Conservation (phyloP, 2,888 invertebrate species). For the Metopia argyrocephala region DNA sequence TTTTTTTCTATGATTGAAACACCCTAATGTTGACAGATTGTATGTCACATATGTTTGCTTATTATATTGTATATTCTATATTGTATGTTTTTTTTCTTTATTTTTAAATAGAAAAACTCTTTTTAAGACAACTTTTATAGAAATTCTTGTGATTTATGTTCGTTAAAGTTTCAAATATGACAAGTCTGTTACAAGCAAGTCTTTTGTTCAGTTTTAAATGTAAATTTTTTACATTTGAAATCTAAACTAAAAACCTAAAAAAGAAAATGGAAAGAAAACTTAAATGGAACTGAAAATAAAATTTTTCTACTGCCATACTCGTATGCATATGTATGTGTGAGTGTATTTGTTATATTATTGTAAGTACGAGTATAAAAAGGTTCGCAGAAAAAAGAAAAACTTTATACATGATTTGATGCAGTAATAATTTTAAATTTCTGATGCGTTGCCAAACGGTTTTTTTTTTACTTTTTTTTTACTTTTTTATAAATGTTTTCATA, state of each 20-base stretch:
- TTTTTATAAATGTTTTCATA: neutral
- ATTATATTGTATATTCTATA: too few species aligned
- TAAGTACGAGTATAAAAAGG: neutral
- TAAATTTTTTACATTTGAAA: slow-evolving; percentile 7
- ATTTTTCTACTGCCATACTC: neutral
- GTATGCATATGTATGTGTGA: neutral
- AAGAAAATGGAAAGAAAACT: neutral
- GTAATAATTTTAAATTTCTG: slow-evolving; percentile 54
- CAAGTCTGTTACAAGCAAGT: slow-evolving; percentile 21
- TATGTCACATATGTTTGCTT: too few species aligned
- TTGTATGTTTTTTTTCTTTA: too few species aligned
- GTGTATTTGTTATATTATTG: neutral
- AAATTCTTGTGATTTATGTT: slow-evolving; percentile 21
- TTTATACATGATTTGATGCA: slow-evolving; percentile 52
- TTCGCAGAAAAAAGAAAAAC: slow-evolving; percentile 12
- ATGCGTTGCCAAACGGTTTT: slow-evolving; percentile 54
- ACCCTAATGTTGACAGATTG: too few species aligned
- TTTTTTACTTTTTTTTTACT: neutral
- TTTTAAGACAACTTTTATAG: neutral
- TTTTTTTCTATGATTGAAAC: too few species aligned
- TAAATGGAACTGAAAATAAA: slow-evolving; percentile 7
- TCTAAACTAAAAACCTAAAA: neutral
- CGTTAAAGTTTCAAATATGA: neutral
- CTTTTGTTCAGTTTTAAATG: slow-evolving; percentile 8
- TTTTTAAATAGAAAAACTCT: too few species aligned